Conservation (phyloP, 2,797 vertebrate genomes). For the Phylloscopus collybita region DNA sequence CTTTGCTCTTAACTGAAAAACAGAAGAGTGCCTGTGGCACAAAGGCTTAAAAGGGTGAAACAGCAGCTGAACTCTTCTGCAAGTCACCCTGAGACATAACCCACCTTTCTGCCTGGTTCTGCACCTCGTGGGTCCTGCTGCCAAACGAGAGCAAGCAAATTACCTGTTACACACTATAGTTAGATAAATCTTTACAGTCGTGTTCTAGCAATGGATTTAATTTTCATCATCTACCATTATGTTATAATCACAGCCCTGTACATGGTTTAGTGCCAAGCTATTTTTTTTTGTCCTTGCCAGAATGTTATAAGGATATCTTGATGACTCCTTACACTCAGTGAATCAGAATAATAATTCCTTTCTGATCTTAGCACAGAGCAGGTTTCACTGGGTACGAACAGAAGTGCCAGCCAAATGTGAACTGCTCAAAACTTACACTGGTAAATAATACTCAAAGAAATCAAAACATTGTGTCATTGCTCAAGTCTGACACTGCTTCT, state of each 20-base stretch:
- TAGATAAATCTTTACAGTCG: background rate
- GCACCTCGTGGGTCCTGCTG: fast-evolving
- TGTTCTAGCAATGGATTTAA: background rate
- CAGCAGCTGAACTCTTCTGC: background rate
- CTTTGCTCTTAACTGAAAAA: background rate
- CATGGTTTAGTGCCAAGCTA: background rate
- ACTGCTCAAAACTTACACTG: constrained; percentile 8
- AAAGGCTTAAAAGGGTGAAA: background rate
- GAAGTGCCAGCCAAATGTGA: constrained; percentile 17
- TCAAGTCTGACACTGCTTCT: background rate
- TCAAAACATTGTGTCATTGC: background rate
- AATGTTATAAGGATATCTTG: background rate
- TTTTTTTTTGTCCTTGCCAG: background rate
- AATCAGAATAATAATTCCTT: constrained; percentile 26
- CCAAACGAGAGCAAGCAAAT: background rate
- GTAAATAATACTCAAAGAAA: constrained; percentile 17
- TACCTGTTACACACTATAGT: background rate
- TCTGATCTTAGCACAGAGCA: constrained; percentile 7
- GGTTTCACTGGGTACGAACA: background rate
- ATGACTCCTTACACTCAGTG: background rate
- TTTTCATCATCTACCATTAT: constrained; percentile 19
- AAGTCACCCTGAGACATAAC: background rate
- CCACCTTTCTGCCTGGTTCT: background rate
- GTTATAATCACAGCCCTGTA: background rate
- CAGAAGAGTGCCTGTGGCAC: background rate